Base-by-base conservation (phyloP, 2,888 invertebrate species). In the Rhopalosiphum nymphaeae region DNA sequence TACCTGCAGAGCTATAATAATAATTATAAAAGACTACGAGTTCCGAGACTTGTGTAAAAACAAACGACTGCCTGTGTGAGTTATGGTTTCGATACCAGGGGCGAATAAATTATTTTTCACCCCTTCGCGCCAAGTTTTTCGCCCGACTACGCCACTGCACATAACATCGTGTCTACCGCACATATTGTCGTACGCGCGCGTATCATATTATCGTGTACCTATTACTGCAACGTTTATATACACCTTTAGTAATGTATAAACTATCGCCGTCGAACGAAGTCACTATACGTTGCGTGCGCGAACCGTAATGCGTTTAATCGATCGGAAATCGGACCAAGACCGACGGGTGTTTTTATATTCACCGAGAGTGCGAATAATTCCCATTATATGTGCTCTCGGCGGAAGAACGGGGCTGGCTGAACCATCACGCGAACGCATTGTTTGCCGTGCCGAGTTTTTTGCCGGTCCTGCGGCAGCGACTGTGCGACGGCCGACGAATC, bases 271-370 rank as follows among this genome's bases (percentile, higher is more conserved):
- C n/a, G 36, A 36, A 2, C 36, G 21, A 36, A 78, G 36, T 21
- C 78, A n/a, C 1, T 67, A 4, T 3, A 9, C 21, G n/a, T 78
- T 78, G 36, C 78, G 78, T 78, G 78, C 21, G 36, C 21, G 3
- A 78, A 42, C 36, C 36, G 78, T 21, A 88, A 88, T 53, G 88
- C 36, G 56, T 42, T 89, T 42, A 89, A 89, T 89, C 89, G 89
- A 89, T 89, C 89, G 89, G 89, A 89, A 89, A 89, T 89, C 56
- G 56, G 56, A 42, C 89, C 89, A 21, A 78, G 78, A 78, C 78
- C 56, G 5, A 57, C 56, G 26, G 89, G 13, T 56, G 56, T 89
- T 42, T 57, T 44, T 36, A 42, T 42, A 89, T 56, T 89, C 89
- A 42, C 21, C 36, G 53, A 11, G 36, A 36, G 53, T 56, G 88